Base-by-base conservation (phyloP, 1,140 invertebrate species). In the Parasteatoda tepidariorum region DNA sequence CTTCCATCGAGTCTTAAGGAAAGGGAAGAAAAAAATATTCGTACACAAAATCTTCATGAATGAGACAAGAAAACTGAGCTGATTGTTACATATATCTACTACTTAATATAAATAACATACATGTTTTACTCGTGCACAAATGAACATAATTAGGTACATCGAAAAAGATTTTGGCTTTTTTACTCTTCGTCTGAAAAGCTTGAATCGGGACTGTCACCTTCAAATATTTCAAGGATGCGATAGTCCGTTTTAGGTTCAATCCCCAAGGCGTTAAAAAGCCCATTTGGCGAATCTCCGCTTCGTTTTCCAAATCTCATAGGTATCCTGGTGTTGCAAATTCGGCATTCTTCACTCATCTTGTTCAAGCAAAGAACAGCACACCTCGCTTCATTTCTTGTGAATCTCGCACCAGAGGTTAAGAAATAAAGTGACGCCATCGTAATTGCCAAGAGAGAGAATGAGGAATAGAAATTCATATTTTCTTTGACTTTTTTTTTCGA, bases 291-390 rank as follows among this genome's bases (percentile, higher is more conserved):
- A 11, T 34, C 18, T 9, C 24, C 30, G 41, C 33, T 79, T 26
- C 76, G 54, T 41, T 79, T 79, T 2, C 76, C 76, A 22, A 79
- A 79, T 26, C 76, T 54, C 76, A 79, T 79, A 5, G 76, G 76
- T 79, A 68, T 79, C 28, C 76, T 79, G 62, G 64, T 79, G 41
- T 79, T 67, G 64, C 76, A 79, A 7, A 68, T 67, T 11, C 64
- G 28, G 48, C 76, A 79, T 22, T 79, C 76, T 7, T 79, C 76
- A 48, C 76, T 68, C 38, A 30, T 41, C 64, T 59, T 67, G 41
- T 68, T 68, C 13, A 6, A 34, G 48, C 76, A 79, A 13, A 79
- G 7, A 1, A 68, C 64, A 0, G 76, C 26, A 11, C 76, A 79
- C 6, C 76, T 41, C 1, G 64, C 48, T 38, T 79, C 76, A n/a